Evolutionary conservation across 2,797 vertebrate species (phyloP).

Genomic region (Scolopax bukidnonensis): DNA sequence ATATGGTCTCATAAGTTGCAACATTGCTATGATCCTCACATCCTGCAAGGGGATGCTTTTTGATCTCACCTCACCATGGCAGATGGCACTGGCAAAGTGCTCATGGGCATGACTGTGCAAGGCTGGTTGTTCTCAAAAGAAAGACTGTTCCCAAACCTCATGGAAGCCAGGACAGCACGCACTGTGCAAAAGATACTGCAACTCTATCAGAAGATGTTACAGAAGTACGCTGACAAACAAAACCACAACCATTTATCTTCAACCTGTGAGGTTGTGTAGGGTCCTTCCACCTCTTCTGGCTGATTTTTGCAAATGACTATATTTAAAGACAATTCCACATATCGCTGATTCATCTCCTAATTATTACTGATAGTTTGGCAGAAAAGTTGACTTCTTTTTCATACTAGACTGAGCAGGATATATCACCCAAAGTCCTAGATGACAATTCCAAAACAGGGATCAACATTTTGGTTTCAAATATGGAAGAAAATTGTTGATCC

Average conservation of each 20-base stretch:
- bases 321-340: neutral
- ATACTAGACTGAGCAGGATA: neutral
- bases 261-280: neutral
- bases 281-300: neutral
- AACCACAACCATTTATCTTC: neutral
- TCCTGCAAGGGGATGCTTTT: neutral
- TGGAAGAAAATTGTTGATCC: neutral
- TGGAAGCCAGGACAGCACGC: neutral
- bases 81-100: neutral
- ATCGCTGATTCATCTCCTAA: neutral
- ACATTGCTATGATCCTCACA: neutral
- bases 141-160: neutral
- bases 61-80: neutral
- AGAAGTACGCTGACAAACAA: neutral
- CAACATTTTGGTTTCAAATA: neutral
- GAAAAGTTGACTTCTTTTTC: neutral
- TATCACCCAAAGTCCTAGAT: neutral
- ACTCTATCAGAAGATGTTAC: neutral
- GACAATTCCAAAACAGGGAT: neutral
- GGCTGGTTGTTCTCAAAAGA: neutral
- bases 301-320: neutral
- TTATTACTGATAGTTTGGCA: neutral
- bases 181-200: neutral
- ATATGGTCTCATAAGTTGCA: neutral
- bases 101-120: fast-evolving